phyloP scores from a whole-genome alignment of 2,888 invertebrate species.

The Xiphydria camelus region DNA sequence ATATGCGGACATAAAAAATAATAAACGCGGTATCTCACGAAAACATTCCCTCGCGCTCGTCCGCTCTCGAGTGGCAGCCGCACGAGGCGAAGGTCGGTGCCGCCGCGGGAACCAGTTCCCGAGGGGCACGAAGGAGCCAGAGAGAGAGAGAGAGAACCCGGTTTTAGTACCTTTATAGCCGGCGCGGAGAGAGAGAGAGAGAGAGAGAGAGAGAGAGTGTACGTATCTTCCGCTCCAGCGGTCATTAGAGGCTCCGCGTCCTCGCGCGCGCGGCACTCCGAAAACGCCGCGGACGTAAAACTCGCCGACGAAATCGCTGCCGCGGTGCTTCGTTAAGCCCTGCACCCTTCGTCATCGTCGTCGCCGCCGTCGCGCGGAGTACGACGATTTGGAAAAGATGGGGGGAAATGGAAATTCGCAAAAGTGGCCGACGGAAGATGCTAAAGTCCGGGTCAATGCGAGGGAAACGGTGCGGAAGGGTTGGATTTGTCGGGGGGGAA shows the following conservation, averaged over 20 bases:
- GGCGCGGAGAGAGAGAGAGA: too few species aligned
- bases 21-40: constrained; percentile 6
- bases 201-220: too few species aligned
- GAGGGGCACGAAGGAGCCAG: background rate
- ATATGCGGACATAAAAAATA: constrained; percentile 12
- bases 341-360: too few species aligned
- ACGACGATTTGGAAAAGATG: too few species aligned
- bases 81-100: background rate
- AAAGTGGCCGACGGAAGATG: too few species aligned
- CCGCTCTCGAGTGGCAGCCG: background rate
- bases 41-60: background rate
- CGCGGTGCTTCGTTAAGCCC: background rate
- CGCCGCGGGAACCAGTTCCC: background rate
- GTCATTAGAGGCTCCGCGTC: background rate
- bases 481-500: too few species aligned
- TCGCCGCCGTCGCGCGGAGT: too few species aligned
- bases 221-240: background rate
- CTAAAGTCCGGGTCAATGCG: too few species aligned
- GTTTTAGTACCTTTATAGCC: background rate
- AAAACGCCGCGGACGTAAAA: background rate
- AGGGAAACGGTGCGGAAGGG: too few species aligned
- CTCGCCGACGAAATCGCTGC: background rate
- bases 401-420: too few species aligned
- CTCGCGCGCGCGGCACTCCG: too few species aligned
- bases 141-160: too few species aligned